These are phyloP conservation scores for Halcyon chelicuti DNA, from an alignment of 2,797 vertebrate species.

Conservation along the genomic window DNA sequence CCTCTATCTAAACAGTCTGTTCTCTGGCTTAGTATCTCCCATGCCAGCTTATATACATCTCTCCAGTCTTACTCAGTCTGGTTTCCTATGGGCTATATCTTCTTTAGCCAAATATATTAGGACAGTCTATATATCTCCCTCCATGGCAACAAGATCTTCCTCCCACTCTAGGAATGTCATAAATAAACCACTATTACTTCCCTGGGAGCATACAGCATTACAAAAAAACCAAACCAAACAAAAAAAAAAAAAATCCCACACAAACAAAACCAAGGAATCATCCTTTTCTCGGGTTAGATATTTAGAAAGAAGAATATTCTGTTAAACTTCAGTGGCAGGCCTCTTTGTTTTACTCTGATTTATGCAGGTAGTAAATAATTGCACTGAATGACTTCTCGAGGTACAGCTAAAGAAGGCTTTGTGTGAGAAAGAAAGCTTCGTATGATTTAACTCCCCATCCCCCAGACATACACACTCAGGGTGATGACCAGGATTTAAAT, in stretches of 20 bases:
- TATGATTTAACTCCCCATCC: not conserved
- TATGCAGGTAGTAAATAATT: not conserved
- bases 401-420: not conserved
- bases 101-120: slow-evolving; percentile 10
- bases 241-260: not conserved
- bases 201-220: not conserved
- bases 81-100: not conserved
- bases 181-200: slow-evolving; percentile 8
- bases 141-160: slow-evolving; percentile 11
- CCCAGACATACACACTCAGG: not conserved
- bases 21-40: not conserved
- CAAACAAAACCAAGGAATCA: not conserved
- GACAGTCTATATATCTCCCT: slow-evolving; percentile 1
- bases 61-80: not conserved
- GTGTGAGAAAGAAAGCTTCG: not conserved
- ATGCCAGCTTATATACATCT: not conserved
- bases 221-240: not conserved
- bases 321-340: not conserved
- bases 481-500: slow-evolving; percentile 10
- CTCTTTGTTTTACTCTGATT: not conserved
- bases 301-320: not conserved
- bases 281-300: not conserved
- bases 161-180: not conserved
- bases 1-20: slow-evolving; percentile 34
- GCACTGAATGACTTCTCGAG: not conserved